Conservation (phyloP, 2,888 invertebrate species). For the Rotaria sp. region DNA sequence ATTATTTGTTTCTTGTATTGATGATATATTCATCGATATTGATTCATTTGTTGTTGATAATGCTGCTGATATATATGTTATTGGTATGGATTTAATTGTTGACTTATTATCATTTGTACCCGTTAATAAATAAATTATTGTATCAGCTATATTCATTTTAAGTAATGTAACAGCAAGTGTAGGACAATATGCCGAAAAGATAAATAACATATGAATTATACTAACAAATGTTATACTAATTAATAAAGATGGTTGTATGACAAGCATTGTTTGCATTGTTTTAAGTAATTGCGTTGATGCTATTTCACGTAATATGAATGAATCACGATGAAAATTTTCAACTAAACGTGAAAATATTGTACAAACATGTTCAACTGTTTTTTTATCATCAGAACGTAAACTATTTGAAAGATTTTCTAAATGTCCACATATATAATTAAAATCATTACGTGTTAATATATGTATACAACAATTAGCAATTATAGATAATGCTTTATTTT, state of each 20-base stretch:
- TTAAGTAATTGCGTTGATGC: slow-evolving; percentile 78
- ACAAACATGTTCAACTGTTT: slow-evolving; percentile 92
- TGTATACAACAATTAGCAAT: slow-evolving; percentile 96
- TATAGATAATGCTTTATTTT: slow-evolving; percentile 86
- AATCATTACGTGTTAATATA: slow-evolving; percentile 77
- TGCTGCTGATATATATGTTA: slow-evolving; percentile 17
- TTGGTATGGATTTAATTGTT: not conserved
- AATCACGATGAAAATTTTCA: slow-evolving; percentile 87
- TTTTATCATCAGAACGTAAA: slow-evolving; percentile 74
- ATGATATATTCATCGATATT: not conserved
- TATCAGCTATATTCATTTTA: slow-evolving; percentile 86
- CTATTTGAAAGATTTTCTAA: slow-evolving; percentile 72
- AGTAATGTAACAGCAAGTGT: slow-evolving; percentile 82
- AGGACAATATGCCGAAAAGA: slow-evolving; percentile 89
- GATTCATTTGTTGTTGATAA: not conserved
- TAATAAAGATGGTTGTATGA: slow-evolving; percentile 31
- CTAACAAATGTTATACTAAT: slow-evolving; percentile 34
- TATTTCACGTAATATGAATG: slow-evolving; percentile 80
- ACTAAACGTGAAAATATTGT: slow-evolving; percentile 89
- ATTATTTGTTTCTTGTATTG: not conserved
- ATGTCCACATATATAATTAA: slow-evolving; percentile 80
- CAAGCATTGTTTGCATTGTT: slow-evolving; percentile 80
- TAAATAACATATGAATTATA: slow-evolving; percentile 76
- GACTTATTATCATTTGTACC: slow-evolving; percentile 61
- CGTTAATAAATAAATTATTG: slow-evolving; percentile 84